Percentiles rank a stretch among this genome's conserved stretches.
These are phyloP conservation scores for Notothenia rossii DNA, from an alignment of 2,113 vertebrate species.

Conservation along the genomic window DNA sequence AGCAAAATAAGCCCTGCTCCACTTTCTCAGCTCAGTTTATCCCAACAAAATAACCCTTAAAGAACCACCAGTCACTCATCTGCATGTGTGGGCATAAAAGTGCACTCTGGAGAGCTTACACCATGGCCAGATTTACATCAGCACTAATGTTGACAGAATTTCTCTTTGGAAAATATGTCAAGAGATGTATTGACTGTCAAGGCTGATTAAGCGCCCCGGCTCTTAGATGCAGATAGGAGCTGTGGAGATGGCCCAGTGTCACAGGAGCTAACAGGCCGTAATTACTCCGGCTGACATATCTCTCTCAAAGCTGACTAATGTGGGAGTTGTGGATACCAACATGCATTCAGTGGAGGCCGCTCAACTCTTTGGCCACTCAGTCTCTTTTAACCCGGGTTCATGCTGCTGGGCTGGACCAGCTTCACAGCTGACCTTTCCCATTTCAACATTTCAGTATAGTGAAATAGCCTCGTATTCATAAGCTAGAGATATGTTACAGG, in stretches of 20 bases:
- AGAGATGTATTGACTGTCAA: conserved; percentile 41
- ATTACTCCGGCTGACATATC: conserved; percentile 75
- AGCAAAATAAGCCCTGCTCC: conserved; percentile 2
- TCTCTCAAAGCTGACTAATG: conserved; percentile 60
- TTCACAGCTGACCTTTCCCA: conserved; percentile 42
- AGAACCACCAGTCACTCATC: neutral
- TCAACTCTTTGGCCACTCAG: conserved; percentile 54
- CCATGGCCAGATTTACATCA: conserved; percentile 26
- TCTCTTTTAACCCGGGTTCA: conserved; percentile 31
- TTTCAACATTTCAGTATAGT: conserved; percentile 45
- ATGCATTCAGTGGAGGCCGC: conserved; percentile 22
- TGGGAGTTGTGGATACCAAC: conserved; percentile 44
- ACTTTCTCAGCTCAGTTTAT: conserved; percentile 1
- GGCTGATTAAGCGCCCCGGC: conserved; percentile 59
- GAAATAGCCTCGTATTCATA: conserved; percentile 51
- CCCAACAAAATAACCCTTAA: neutral
- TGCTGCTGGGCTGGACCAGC: conserved; percentile 39
- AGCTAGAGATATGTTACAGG: conserved; percentile 40
- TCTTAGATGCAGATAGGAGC: conserved; percentile 56
- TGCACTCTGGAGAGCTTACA: neutral
- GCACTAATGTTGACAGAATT: conserved; percentile 21
- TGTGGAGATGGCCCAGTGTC: conserved; percentile 68
- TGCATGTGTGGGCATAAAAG: conserved; percentile 8
- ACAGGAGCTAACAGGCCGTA: conserved; percentile 69
- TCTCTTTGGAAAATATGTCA: conserved; percentile 2